These are phyloP conservation scores for Orgyia antiqua DNA, from an alignment of 2,888 invertebrate genomes.

Conservation along the genomic window DNA sequence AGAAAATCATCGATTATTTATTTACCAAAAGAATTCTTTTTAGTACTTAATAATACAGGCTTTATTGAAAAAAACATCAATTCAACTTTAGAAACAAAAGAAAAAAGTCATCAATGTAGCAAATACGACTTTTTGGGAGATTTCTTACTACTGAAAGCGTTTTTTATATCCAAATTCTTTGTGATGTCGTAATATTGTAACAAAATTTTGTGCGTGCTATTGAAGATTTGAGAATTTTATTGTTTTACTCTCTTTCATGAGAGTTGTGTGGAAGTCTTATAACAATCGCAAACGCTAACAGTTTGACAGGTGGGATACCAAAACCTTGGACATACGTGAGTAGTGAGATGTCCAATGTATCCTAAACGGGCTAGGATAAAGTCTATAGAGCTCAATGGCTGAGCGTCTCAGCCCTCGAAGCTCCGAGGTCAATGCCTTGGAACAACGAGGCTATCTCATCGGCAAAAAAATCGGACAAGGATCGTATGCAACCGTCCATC, in stretches of 20 bases:
- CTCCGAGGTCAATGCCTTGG: conserved; percentile 91
- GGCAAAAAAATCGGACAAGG: conserved; percentile 94
- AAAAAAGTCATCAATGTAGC: conserved; percentile 71
- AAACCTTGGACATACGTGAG: conserved; percentile 64
- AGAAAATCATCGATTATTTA: no score
- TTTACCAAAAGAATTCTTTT: no score
- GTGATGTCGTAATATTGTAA: conserved; percentile 74
- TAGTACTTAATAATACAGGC: conserved; percentile 33
- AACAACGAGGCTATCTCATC: conserved; percentile 89
- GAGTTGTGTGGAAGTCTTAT: conserved; percentile 58
- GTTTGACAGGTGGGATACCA: conserved; percentile 62
- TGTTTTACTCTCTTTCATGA: conserved; percentile 62
- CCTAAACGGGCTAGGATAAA: conserved; percentile 77
- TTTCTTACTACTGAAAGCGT: conserved; percentile 69
- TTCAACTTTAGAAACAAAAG: conserved; percentile 74
- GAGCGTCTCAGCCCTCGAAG: conserved; percentile 85
- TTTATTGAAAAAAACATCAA: conserved; percentile 38
- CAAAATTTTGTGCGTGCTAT: conserved; percentile 71
- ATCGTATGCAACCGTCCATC: conserved; percentile 93
- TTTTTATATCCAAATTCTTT: conserved; percentile 77
- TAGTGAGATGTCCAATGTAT: conserved; percentile 77
- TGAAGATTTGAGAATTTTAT: conserved; percentile 41
- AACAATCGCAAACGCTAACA: conserved; percentile 47
- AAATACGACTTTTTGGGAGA: conserved; percentile 71
- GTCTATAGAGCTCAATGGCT: conserved; percentile 81